These are phyloP conservation scores for Cyprinus carpio DNA, from an alignment of 2,113 vertebrate genomes.

Conservation along the genomic window DNA sequence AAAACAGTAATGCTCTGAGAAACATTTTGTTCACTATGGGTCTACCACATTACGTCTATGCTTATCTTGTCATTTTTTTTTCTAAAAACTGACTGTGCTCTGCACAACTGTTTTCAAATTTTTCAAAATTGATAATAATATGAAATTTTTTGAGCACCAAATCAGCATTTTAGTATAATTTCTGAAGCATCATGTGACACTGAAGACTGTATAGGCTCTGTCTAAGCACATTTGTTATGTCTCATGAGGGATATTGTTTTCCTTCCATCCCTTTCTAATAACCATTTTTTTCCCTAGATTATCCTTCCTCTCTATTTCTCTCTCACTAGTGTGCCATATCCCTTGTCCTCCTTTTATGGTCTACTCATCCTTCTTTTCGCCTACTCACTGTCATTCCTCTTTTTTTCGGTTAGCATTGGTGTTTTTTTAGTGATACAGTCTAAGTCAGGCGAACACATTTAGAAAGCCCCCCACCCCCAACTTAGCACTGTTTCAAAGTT, in stretches of 20 bases:
- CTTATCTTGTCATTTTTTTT: too few relatives aligned
- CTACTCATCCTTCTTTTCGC: background rate
- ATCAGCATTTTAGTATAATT: too few relatives aligned
- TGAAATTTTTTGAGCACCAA: too few relatives aligned
- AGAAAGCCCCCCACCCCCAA: slow-evolving; percentile 9
- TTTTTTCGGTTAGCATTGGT: background rate
- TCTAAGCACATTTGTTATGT: slow-evolving; percentile 24
- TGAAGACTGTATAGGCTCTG: background rate
- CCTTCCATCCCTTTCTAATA: slow-evolving; percentile 7
- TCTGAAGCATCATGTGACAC: too few relatives aligned
- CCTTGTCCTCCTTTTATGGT: background rate
- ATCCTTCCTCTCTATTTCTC: background rate
- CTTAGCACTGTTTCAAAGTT: slow-evolving; percentile 15
- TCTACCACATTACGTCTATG: too few relatives aligned
- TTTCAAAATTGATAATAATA: too few relatives aligned
- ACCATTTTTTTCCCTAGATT: background rate
- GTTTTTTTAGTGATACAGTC: slow-evolving; percentile 18
- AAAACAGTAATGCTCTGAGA: too few relatives aligned
- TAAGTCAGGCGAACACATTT: slow-evolving; percentile 28
- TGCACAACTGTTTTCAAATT: too few relatives aligned
- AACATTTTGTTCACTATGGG: too few relatives aligned
- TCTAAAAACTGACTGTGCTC: too few relatives aligned
- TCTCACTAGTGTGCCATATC: background rate
- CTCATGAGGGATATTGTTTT: slow-evolving; percentile 38
- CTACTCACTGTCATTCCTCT: background rate